Evolutionary conservation across 2,888 invertebrate genomes (phyloP), one percentile per base, ranked within the genome.

Genomic region (Aplocera efformata): DNA sequence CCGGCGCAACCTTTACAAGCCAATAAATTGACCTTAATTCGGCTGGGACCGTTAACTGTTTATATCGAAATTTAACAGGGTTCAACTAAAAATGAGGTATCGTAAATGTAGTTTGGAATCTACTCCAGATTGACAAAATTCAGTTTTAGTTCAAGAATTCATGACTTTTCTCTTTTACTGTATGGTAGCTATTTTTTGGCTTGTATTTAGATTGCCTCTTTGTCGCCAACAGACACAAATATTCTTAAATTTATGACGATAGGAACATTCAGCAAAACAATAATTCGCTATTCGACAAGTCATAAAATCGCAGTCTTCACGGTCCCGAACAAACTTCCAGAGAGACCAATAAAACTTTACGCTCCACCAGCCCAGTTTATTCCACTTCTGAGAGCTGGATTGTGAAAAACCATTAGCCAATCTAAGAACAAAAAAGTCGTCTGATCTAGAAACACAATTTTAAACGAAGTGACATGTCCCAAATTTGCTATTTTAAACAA

Each of bases 11-110:
- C 60, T 67, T 68, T 60, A 65, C 60, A 69, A 60, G 62, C 67
- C 56, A 53, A 70, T 74, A 72, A 77, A 75, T 75, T 74, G 67
- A 62, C 68, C 73, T 59, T 67, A 72, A 73, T 74, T 64, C 52
- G 50, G 48, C 43, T 46, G 42, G 50, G 55, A 50, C 51, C 50
- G 48, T 58, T 64, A 42, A 58, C 58, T 53, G 53, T 56, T 63
- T 56, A 50, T 56, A 59, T 58, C 49, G 52, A 41, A 56, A 59
- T 50, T 53, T 45, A 55, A 44, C 11, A 33, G 25, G 32, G 33
- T 32, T 29, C 1, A 8, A 22, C 22, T 26, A 25, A 30, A 30
- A 21, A 30, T 20, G 25, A 21, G 25, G 17, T 17, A 23, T 9
- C 17, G 27, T 26, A 20, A 20, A 20, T 20, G 20, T 20, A 20